Base-by-base conservation (phyloP, 2,888 invertebrate species). In the Drosophila falleni region DNA sequence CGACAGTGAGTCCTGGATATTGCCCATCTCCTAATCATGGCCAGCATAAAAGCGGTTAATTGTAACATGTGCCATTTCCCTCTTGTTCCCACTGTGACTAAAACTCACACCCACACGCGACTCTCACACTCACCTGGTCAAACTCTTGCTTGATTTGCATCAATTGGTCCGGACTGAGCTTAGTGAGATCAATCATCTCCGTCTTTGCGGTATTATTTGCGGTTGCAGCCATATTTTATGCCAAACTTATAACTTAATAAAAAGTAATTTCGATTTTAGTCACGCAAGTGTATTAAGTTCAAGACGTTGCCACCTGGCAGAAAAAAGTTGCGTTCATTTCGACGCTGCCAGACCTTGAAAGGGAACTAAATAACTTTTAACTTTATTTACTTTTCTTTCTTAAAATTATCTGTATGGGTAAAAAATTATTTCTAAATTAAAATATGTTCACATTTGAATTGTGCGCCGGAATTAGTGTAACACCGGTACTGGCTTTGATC, bases 1-100 rank as follows among this genome's bases (percentile, higher is more conserved):
- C 90, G 96, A 96, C 77, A 98, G 93, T 0, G 98, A 98, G 78
- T 97, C 97, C 94, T 97, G 97, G 92, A 98, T 97, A 50, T 98
- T 95, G 83, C 94, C 95, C 69, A 98, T 93, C 93, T 98, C 98
- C 96, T 96, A 90, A 66, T 54, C 33, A 26, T 9, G 33, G 4
- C 33, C 31, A 56, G 61, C 26, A 55, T 1, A 35, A 47, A 62
- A 51, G 3, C 3, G 46, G 61, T 42, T 71, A 56, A 56, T 60
- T 68, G 42, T 44, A 77, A 68, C 87, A 87, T 79, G 69, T 73
- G 68, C 65, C 46, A 69, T 26, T 58, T 46, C 16, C 8, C 6
- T 23, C 31, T 58, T 8, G 54, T 26, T 35, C 33, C 46, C 23
- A 46, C 42, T 42, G 31, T 44, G 53, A 33, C 55, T 55, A 55